phyloP scores from a whole-genome alignment of 2,888 invertebrate genomes.

The Temnothorax ravouxi region DNA sequence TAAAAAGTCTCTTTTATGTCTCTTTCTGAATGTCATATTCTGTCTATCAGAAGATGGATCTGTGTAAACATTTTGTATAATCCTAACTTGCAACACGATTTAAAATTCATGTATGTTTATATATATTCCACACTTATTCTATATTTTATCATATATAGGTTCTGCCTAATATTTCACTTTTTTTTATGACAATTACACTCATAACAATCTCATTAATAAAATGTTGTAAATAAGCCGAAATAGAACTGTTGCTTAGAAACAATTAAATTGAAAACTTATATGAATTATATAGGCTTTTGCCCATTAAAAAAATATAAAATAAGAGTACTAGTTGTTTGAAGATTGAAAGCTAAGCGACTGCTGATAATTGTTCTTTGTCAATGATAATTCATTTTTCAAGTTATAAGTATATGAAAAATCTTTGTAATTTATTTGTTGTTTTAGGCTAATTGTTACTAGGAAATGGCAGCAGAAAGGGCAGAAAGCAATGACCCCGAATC shows the following conservation, averaged over 20 bases:
- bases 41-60: neutral
- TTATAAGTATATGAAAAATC: neutral
- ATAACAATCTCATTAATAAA: neutral
- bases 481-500: constrained; percentile 60
- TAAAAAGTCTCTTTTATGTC: neutral
- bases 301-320: neutral
- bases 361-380: neutral
- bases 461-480: constrained; percentile 63
- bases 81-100: neutral
- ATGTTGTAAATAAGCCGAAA: neutral
- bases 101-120: neutral
- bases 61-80: neutral
- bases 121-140: neutral
- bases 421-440: constrained; percentile 29
- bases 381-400: neutral
- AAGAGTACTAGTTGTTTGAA: neutral
- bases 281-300: neutral
- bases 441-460: constrained; percentile 37
- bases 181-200: neutral
- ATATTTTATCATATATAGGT: neutral
- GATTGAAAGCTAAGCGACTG: neutral
- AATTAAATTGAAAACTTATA: neutral
- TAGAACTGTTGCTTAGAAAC: neutral
- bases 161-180: neutral
- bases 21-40: neutral